Conservation (phyloP, 2,113 vertebrate species). For the Tachuris rubrigastra region DNA sequence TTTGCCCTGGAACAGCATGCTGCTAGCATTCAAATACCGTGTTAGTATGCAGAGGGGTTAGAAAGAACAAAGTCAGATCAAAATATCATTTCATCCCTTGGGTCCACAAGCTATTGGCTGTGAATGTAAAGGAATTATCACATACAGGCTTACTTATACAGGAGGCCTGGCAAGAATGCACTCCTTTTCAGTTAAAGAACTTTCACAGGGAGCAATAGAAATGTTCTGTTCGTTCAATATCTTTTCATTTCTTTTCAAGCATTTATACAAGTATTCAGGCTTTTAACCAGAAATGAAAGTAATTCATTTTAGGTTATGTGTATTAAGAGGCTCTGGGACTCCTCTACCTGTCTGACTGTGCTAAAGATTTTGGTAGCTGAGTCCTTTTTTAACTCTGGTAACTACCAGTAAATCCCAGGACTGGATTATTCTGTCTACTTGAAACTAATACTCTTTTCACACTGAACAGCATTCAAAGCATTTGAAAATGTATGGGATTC, state of each 20-base stretch:
- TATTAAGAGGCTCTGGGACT: slow-evolving; percentile 52
- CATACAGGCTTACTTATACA: neutral
- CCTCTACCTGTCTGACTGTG: slow-evolving; percentile 25
- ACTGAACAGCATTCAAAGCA: slow-evolving; percentile 6
- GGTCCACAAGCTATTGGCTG: neutral
- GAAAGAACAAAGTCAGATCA: slow-evolving; percentile 13
- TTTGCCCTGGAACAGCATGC: neutral
- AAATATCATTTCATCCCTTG: slow-evolving; percentile 2
- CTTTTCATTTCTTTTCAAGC: slow-evolving; percentile 52
- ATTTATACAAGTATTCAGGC: slow-evolving; percentile 61
- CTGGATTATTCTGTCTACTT: slow-evolving; percentile 8
- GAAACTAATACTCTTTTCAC: slow-evolving; percentile 23
- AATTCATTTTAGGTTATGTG: slow-evolving; percentile 59
- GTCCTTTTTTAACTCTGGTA: neutral
- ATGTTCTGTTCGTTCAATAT: slow-evolving; percentile 9
- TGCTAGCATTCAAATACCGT: neutral
- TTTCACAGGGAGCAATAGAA: slow-evolving; percentile 15
- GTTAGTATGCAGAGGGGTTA: neutral
- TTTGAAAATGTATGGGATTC: slow-evolving; percentile 32
- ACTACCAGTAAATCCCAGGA: slow-evolving; percentile 19
- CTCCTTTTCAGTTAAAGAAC: neutral
- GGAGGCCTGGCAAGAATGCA: neutral
- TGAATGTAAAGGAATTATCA: slow-evolving; percentile 39
- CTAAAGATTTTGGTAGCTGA: slow-evolving; percentile 42
- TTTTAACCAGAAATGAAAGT: slow-evolving; percentile 59